Conservation (phyloP, 2,797 vertebrate genomes). For the Falco naumanni region DNA sequence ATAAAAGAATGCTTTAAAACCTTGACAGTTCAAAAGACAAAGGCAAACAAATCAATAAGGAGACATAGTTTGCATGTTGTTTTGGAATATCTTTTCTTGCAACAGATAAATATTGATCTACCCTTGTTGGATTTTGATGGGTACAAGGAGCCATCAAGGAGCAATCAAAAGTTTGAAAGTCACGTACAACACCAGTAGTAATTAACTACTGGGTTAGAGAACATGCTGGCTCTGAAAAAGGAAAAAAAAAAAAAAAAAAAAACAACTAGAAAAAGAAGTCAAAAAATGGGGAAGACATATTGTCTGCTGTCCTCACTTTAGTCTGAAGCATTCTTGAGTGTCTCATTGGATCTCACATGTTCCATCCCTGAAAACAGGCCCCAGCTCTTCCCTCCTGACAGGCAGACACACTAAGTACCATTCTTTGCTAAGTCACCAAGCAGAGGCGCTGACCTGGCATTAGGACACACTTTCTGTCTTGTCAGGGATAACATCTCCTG, state of each 20-base stretch:
- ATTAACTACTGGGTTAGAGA: not conserved
- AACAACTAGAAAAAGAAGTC: not conserved
- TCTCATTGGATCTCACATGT: not conserved
- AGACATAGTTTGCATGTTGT: not conserved
- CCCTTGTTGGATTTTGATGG: not conserved
- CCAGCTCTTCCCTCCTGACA: not conserved
- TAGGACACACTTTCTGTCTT: not conserved
- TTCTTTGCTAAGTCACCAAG: not conserved
- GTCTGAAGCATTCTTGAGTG: not conserved
- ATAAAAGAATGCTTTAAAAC: conserved; percentile 22
- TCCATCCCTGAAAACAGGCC: not conserved
- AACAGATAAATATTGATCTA: conserved; percentile 47
- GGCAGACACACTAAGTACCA: fast-evolving
- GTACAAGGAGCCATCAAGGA: not conserved
- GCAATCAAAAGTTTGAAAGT: conserved; percentile 32
- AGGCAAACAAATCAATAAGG: conserved; percentile 35
- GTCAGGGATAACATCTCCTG: not conserved
- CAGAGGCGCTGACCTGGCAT: not conserved
- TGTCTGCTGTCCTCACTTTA: not conserved
- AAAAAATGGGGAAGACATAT: not conserved
- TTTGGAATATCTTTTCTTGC: conserved; percentile 21
- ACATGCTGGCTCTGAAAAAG: not conserved
- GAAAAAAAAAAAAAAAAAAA: not conserved
- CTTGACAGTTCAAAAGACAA: conserved; percentile 20
- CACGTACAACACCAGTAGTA: not conserved